These are phyloP conservation scores for Parnassius mnemosyne DNA, from an alignment of 2,888 invertebrate genomes.

Conservation along the genomic window DNA sequence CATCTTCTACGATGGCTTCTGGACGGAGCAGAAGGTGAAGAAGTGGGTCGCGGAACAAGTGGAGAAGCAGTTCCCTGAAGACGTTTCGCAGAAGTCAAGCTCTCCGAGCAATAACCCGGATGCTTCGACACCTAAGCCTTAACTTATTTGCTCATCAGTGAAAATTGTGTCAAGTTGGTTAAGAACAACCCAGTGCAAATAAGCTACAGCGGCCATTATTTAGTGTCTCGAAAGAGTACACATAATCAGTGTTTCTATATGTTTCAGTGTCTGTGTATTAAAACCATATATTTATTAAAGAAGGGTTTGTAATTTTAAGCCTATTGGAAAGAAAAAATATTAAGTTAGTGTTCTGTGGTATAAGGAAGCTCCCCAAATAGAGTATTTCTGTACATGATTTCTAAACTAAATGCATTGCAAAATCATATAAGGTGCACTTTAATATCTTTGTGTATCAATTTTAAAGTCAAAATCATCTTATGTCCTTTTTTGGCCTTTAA, in stretches of 20 bases:
- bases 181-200: neutral
- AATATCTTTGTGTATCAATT: no score
- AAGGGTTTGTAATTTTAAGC: neutral
- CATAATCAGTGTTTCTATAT: neutral
- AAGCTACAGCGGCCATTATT: neutral
- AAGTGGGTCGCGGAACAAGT: conserved; percentile 77
- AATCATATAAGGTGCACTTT: no score
- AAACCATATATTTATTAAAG: neutral
- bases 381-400: no score
- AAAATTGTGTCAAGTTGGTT: neutral
- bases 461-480: no score
- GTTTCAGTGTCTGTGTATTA: neutral
- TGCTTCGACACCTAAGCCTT: conserved; percentile 35
- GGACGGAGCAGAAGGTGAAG: conserved; percentile 78
- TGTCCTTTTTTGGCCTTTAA: no score
- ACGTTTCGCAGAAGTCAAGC: conserved; percentile 40
- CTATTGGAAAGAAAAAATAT: neutral
- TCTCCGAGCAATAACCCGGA: conserved; percentile 39
- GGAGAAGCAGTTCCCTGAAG: conserved; percentile 72
- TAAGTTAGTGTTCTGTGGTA: no score
- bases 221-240: neutral
- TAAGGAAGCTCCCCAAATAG: no score
- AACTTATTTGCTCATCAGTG: conserved; percentile 15
- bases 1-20: conserved; percentile 76
- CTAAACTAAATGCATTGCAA: no score